Evolutionary conservation across 2,888 invertebrate genomes (phyloP).

Genomic region (Drosophila nigricruria): DNA sequence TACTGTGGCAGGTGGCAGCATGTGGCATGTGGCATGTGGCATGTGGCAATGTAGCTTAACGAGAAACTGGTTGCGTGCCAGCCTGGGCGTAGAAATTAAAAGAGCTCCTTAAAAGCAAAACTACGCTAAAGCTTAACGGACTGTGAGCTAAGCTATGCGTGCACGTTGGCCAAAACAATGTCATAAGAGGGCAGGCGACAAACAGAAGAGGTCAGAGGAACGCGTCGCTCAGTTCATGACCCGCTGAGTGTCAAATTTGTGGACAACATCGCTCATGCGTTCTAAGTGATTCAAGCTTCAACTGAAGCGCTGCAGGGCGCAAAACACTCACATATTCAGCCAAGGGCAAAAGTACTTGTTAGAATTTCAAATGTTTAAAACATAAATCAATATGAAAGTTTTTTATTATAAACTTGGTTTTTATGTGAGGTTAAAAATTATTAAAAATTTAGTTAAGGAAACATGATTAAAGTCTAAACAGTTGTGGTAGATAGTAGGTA

Average conservation of each 20-base stretch:
- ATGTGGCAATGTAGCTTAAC: constrained; percentile 51
- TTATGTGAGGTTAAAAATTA: neutral
- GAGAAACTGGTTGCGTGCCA: constrained; percentile 57
- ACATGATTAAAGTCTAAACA: too few species aligned
- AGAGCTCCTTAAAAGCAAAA: constrained; percentile 61
- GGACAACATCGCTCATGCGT: constrained; percentile 11
- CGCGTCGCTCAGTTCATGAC: constrained; percentile 18
- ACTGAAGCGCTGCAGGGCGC: neutral
- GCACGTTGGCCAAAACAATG: constrained; percentile 37
- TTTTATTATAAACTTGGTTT: neutral
- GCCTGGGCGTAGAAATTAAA: constrained; percentile 58
- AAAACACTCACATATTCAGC: neutral
- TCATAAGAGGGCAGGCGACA: neutral
- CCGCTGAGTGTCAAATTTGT: constrained; percentile 44
- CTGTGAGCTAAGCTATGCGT: constrained; percentile 44
- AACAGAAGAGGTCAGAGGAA: neutral
- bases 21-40: constrained; percentile 22
- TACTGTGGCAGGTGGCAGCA: constrained; percentile 35
- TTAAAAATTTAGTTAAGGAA: too few species aligned
- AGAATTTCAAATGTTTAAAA: neutral
- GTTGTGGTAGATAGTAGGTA: too few species aligned
- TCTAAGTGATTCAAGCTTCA: neutral
- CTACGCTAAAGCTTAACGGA: constrained; percentile 42
- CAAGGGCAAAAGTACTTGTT: neutral
- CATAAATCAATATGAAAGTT: neutral